Conservation (phyloP, 1,140 invertebrate species). For the Achatina immaculata region DNA sequence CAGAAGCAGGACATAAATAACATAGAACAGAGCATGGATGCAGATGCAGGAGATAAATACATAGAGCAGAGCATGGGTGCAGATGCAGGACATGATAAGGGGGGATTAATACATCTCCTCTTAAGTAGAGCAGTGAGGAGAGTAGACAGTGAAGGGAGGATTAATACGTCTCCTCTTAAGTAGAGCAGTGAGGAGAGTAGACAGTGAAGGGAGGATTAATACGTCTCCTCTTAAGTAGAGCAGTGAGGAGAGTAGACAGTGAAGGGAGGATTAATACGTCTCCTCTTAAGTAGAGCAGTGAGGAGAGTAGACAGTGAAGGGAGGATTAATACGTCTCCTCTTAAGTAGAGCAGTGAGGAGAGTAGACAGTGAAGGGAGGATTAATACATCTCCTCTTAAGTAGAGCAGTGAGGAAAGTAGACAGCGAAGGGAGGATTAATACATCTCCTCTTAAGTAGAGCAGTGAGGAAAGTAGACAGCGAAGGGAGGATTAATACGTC, state of each 20-base stretch:
- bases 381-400: too few species aligned
- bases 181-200: not conserved
- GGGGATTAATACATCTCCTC: not conserved
- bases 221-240: not conserved
- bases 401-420: too few species aligned
- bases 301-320: not conserved
- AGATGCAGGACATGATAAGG: not conserved
- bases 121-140: not conserved
- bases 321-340: too few species aligned
- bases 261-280: not conserved
- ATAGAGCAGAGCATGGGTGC: too few species aligned
- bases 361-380: too few species aligned
- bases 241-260: not conserved
- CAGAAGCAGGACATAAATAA: too few species aligned
- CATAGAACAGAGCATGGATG: too few species aligned
- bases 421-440: too few species aligned
- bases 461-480: too few species aligned
- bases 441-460: too few species aligned
- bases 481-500: too few species aligned
- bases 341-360: too few species aligned
- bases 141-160: not conserved
- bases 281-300: not conserved
- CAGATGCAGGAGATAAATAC: not conserved
- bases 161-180: not conserved
- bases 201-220: not conserved